Percentiles rank a stretch among this genome's conserved stretches.
phyloP scores from a whole-genome alignment of 2,888 invertebrate species.

The Dorcus hopei region DNA sequence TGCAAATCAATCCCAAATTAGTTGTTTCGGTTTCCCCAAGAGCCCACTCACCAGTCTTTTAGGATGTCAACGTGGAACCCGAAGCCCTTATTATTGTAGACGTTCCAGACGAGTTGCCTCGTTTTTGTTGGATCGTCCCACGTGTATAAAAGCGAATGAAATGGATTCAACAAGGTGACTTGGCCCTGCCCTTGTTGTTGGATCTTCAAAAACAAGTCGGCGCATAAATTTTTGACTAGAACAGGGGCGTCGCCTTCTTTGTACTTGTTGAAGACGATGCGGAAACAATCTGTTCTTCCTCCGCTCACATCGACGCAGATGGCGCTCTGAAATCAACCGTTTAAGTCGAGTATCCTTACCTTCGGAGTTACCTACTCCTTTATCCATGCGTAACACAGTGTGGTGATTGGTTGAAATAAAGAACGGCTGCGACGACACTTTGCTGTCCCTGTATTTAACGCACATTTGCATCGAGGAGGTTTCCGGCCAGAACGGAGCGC shows the following conservation, averaged over 20 bases:
- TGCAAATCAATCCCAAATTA: conserved; percentile 27
- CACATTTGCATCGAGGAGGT: conserved; percentile 79
- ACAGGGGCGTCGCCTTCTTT: conserved; percentile 76
- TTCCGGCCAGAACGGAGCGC: conserved; percentile 77
- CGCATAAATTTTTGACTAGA: conserved; percentile 79
- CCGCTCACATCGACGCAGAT: conserved; percentile 70
- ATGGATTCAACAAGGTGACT: conserved; percentile 73
- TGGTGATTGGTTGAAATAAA: conserved; percentile 66
- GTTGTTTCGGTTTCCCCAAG: not conserved
- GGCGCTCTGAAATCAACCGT: conserved; percentile 56
- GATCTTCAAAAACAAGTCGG: conserved; percentile 75
- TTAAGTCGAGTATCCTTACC: no score
- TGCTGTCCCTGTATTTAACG: conserved; percentile 74
- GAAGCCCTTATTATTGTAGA: conserved; percentile 73
- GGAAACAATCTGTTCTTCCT: conserved; percentile 70
- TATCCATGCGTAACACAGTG: conserved; percentile 79
- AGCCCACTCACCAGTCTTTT: conserved; percentile 58
- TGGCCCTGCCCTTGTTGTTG: conserved; percentile 63
- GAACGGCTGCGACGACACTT: conserved; percentile 73
- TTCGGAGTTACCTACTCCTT: conserved; percentile 58
- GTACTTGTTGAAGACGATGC: conserved; percentile 73
- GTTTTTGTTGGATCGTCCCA: conserved; percentile 82
- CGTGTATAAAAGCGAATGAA: conserved; percentile 73
- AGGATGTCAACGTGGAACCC: conserved; percentile 71
- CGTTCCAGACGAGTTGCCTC: conserved; percentile 74